phyloP scores from a whole-genome alignment of 2,113 vertebrate species.

The Amia ocellicauda region DNA sequence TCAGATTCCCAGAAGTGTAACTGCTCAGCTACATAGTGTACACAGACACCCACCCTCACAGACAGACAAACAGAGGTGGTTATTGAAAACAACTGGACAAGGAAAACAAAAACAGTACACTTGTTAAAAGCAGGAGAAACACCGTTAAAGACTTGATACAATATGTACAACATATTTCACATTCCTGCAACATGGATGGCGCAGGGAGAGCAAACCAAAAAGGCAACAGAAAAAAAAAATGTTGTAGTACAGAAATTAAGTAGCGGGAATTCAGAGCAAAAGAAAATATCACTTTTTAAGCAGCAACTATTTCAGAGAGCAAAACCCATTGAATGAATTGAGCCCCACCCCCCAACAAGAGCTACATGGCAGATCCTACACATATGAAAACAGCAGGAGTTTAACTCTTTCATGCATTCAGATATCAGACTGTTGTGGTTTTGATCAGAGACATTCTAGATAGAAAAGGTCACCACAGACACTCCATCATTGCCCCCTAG shows the following conservation, averaged over 20 bases:
- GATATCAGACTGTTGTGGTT: too few species aligned
- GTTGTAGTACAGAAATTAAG: neutral
- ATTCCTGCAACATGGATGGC: neutral
- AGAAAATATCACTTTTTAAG: neutral
- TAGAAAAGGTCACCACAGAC: too few species aligned
- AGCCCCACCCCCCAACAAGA: neutral
- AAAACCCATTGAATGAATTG: neutral
- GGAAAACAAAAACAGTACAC: constrained; percentile 12
- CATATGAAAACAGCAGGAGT: too few species aligned
- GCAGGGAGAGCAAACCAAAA: constrained; percentile 1
- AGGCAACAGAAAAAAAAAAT: neutral
- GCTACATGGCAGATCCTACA: neutral
- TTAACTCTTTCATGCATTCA: too few species aligned
- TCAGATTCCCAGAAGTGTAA: neutral
- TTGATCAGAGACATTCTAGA: too few species aligned
- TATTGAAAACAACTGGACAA: constrained; percentile 12
- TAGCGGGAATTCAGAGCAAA: neutral
- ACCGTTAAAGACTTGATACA: neutral
- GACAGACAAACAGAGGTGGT: constrained; percentile 20
- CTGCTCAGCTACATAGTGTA: constrained; percentile 1
- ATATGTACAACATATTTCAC: neutral
- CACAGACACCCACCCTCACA: constrained; percentile 23
- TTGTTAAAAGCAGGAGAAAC: constrained; percentile 9
- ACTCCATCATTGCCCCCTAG: too few species aligned
- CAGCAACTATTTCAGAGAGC: too few species aligned